Percentiles rank a stretch among this genome's conserved stretches.
phyloP scores from a whole-genome alignment of 2,113 vertebrate genomes.

The Zosterops japonicus region DNA sequence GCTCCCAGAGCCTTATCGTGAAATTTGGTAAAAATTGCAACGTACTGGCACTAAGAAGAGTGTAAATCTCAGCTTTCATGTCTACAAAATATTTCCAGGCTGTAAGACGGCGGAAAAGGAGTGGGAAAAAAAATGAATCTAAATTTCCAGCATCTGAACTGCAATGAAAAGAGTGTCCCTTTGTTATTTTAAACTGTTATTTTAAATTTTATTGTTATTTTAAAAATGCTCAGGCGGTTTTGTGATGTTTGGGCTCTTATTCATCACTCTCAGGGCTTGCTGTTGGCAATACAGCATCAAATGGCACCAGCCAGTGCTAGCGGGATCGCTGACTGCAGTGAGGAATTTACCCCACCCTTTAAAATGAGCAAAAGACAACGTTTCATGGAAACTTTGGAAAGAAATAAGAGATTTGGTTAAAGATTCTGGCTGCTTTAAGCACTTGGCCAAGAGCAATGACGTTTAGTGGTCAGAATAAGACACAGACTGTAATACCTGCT shows the following conservation, averaged over 20 bases:
- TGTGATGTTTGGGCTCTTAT: background rate
- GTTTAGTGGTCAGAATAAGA: conserved; percentile 1
- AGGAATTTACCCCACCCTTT: background rate
- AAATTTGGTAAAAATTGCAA: background rate
- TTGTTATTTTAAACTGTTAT: conserved; percentile 17
- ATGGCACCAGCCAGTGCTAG: background rate
- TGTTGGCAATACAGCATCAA: background rate
- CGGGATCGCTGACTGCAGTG: rapidly evolving
- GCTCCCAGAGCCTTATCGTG: background rate
- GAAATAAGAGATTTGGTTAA: background rate
- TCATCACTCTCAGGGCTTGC: background rate
- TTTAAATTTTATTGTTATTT: conserved; percentile 17
- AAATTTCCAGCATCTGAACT: background rate
- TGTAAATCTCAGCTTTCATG: conserved; percentile 13
- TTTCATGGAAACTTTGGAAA: background rate
- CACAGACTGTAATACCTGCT: background rate
- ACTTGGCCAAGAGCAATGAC: background rate
- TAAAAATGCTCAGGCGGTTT: background rate
- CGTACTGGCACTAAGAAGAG: background rate
- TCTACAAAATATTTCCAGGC: conserved; percentile 1
- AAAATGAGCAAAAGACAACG: background rate
- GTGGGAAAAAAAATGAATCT: background rate
- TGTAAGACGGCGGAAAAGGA: background rate
- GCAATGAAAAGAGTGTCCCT: background rate
- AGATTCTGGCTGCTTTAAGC: background rate